These are phyloP conservation scores for Rachycentron canadum DNA, from an alignment of 2,797 vertebrate species.

Conservation along the genomic window DNA sequence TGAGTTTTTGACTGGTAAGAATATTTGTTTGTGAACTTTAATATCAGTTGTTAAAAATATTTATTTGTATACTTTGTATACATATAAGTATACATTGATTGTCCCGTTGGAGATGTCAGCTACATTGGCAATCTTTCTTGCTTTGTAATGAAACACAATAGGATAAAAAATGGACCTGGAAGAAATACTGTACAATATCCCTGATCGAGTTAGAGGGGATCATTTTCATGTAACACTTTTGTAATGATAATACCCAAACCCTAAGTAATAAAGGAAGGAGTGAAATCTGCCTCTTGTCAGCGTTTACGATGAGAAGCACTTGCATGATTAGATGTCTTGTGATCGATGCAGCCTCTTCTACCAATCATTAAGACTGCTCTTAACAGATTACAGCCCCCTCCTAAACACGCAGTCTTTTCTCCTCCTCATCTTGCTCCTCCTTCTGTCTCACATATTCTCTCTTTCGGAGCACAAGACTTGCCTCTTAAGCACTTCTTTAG, in stretches of 20 bases:
- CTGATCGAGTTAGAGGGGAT: conserved; percentile 76
- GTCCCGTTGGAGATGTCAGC: background rate
- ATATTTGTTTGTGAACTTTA: background rate
- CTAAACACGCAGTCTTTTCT: conserved; percentile 63
- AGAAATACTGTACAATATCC: conserved; percentile 56
- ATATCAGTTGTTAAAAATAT: background rate
- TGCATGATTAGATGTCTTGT: conserved; percentile 82
- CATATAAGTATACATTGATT: too few species aligned
- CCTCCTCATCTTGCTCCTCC: conserved; percentile 64
- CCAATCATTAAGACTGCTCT: conserved; percentile 85
- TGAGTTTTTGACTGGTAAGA: background rate
- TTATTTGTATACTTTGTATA: background rate
- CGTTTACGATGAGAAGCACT: conserved; percentile 84
- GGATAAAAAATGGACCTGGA: conserved; percentile 7
- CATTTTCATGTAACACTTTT: conserved; percentile 82
- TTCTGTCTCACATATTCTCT: conserved; percentile 51
- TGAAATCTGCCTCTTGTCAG: conserved; percentile 85
- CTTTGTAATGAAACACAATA: conserved; percentile 37
- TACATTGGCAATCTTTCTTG: background rate
- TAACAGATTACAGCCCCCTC: conserved; percentile 85
- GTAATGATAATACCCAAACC: conserved; percentile 76
- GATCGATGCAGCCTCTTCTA: conserved; percentile 81
- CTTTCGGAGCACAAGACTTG: conserved; percentile 38
- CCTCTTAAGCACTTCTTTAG: conserved; percentile 9
- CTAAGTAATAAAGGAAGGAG: conserved; percentile 75